These are phyloP conservation scores for Helleia helle DNA, from an alignment of 2,888 invertebrate genomes.

Conservation along the genomic window DNA sequence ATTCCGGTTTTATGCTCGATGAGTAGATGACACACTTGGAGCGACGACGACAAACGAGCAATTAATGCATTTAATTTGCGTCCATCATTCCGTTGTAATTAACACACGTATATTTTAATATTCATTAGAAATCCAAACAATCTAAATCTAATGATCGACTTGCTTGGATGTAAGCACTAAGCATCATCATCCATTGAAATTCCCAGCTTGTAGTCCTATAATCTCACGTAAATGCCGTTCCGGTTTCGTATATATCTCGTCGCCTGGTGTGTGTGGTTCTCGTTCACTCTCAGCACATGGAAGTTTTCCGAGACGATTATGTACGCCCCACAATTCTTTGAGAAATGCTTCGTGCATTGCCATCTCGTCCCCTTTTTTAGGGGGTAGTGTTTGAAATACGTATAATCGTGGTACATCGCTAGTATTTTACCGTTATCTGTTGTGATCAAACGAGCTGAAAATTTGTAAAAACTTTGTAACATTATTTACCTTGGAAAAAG, in stretches of 20 bases:
- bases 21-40: no score
- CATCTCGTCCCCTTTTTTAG: conserved; percentile 23
- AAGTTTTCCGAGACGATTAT: conserved; percentile 15
- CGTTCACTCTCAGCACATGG: conserved; percentile 12
- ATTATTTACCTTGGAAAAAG: no score
- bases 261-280: conserved; percentile 12
- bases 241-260: conserved; percentile 6
- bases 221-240: conserved; percentile 5
- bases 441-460: conserved; percentile 22
- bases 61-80: no score
- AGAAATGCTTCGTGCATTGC: conserved; percentile 28
- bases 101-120: no score
- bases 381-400: conserved; percentile 24
- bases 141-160: no score
- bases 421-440: conserved; percentile 20
- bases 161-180: no score
- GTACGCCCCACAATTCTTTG: conserved; percentile 21
- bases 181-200: no score
- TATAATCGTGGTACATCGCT: conserved; percentile 22
- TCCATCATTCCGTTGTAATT: no score
- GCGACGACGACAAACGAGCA: no score
- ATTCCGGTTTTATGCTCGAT: no score
- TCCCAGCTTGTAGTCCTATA: no score
- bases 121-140: no score
- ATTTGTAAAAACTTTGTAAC: not conserved